Conservation (phyloP, 2,113 vertebrate species). For the Strix uralensis region DNA sequence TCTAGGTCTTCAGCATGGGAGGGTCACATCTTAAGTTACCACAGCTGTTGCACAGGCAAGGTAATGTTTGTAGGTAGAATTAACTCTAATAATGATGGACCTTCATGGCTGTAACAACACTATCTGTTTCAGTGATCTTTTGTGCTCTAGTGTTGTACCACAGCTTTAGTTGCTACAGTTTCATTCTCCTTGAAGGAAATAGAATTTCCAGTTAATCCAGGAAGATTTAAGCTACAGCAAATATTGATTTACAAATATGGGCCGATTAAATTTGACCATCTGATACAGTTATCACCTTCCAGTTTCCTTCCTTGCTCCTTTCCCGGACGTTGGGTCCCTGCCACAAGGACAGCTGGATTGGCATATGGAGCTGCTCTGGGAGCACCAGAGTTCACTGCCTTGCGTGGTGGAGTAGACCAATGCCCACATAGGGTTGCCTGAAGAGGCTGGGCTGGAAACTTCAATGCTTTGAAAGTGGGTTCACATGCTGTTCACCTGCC, state of each 20-base stretch:
- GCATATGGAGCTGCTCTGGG: neutral
- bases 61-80: neutral
- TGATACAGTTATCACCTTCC: neutral
- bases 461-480: neutral
- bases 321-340: neutral
- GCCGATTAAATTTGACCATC: neutral
- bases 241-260: neutral
- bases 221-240: neutral
- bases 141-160: neutral
- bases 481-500: neutral
- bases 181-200: neutral
- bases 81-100: neutral
- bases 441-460: neutral
- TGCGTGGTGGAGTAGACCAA: neutral
- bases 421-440: accelerated
- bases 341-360: neutral
- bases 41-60: neutral
- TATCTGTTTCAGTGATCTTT: neutral
- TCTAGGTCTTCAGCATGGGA: neutral
- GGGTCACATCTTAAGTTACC: neutral
- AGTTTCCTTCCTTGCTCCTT: neutral
- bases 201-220: neutral
- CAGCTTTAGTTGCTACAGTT: neutral
- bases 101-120: neutral
- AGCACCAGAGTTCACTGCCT: neutral